Evolutionary conservation across 2,797 vertebrate species (phyloP), one percentile per base, ranked within the genome.

Genomic region (Liparis tanakae): DNA sequence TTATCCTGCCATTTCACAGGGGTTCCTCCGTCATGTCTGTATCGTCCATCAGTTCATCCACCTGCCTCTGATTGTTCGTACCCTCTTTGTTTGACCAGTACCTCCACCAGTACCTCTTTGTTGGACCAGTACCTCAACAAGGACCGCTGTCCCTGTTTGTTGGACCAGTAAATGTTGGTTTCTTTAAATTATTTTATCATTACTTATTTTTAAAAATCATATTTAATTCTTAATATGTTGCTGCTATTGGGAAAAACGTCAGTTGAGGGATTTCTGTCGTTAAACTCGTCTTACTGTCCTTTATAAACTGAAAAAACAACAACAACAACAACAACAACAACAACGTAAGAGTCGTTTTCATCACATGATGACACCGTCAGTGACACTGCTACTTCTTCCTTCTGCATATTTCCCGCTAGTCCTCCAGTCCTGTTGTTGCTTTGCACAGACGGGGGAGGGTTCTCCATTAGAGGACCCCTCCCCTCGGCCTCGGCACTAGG

Each of bases 1-100:
- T 80, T 50, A 37, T 70, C 84, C 72, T 33, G 22, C 60, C 30
- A 1, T 57, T 69, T 78, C 85, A 73, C 36, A 41, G 25, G 62
- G 63, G 65, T 75, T 46, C 72, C 69, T 58, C 73, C 73, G 10
- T 53, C 33, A 14, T 61, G 63, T 74, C 79, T 3, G 46, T 81
- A 67, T 68, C 67, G 6, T 33, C 53, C 51, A 53, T 72, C 72
- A 4, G 36, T 75, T 76, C 67, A 0, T 62, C 22, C 25, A 25
- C 50, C 67, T 46, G 56, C 68, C 59, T 72, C 50, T 51, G 56
- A 43, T 76, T 20, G 17, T 61, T 18, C 39, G 70, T 72, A 55
- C 75, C 83, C 60, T 79, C 10, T 63, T 25, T 14, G 46, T 48
- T 48, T 48, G 46, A 48, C 46, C 46, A 48, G 46, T 48, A 48